Percentiles rank a stretch among this genome's conserved stretches.
Evolutionary conservation across 53 echinoderm and acorn worm species (phyloP).

Genomic region (Paracentrotus lividus): DNA sequence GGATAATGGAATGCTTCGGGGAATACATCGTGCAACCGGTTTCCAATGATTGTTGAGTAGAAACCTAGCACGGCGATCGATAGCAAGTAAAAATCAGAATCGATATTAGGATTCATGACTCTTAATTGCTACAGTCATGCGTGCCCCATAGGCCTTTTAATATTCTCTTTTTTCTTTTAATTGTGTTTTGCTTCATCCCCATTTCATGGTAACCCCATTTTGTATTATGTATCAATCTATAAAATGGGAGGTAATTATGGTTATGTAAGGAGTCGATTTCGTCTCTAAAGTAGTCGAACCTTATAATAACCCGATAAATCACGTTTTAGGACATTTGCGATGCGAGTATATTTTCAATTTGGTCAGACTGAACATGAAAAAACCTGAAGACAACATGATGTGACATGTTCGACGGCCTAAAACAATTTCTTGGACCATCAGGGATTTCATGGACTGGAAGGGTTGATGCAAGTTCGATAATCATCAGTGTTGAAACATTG

Average conservation of each 20-base stretch:
- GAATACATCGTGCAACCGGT: not conserved
- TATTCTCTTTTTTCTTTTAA: not conserved
- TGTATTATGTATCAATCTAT: not conserved
- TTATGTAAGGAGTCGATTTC: no score
- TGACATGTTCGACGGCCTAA: not conserved
- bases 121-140: not conserved
- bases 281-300: no score
- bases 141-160: not conserved
- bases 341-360: not conserved
- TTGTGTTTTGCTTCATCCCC: not conserved
- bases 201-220: not conserved
- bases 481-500: not conserved
- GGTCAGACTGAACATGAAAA: not conserved
- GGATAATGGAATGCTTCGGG: not conserved
- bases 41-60: conserved; percentile 39
- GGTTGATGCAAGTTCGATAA: not conserved
- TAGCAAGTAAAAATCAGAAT: conserved; percentile 22
- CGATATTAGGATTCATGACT: conserved; percentile 5
- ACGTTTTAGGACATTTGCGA: not conserved
- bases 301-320: not conserved
- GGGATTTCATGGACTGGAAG: no score
- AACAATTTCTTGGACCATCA: not conserved
- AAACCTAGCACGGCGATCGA: conserved; percentile 20
- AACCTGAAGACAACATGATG: not conserved
- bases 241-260: not conserved